Evolutionary conservation across 37 sponge, comb jelly and placozoan genomes (phyloP).

Genomic region (Haliclona indistincta): DNA sequence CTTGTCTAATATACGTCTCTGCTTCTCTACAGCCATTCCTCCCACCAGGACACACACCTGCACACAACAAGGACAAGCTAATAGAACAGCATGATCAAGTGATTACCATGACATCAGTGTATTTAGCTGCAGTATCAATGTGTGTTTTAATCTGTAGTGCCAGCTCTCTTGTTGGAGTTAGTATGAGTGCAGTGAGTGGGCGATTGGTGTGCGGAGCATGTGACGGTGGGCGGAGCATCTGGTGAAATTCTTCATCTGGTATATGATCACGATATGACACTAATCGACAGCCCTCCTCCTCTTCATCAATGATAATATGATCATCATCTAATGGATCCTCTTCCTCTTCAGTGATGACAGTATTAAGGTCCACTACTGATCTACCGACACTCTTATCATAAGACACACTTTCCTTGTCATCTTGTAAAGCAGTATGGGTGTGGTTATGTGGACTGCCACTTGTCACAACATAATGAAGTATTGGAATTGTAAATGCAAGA

Average conservation of each 20-base stretch:
- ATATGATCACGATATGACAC: constrained; percentile 47
- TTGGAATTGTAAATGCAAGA: constrained; percentile 91
- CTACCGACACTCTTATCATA: constrained; percentile 16
- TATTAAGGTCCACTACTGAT: constrained; percentile 10
- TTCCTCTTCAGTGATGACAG: constrained; percentile 6
- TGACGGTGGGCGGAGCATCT: no score
- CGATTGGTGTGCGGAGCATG: not conserved
- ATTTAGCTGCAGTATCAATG: constrained; percentile 65
- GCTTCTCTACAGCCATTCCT: constrained; percentile 90
- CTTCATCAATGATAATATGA: not conserved
- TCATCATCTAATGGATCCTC: constrained; percentile 1
- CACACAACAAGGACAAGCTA: not conserved
- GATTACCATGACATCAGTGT: constrained; percentile 80
- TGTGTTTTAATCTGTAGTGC: constrained; percentile 88
- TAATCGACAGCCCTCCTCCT: constrained; percentile 8
- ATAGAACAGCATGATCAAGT: not conserved
- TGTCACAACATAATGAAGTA: constrained; percentile 78
- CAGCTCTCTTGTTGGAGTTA: constrained; percentile 93
- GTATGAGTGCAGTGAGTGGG: constrained; percentile 67
- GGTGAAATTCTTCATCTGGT: constrained; percentile 63
- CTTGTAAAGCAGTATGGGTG: not conserved
- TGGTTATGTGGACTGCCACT: constrained; percentile 1
- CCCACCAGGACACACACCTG: constrained; percentile 91
- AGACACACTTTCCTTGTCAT: constrained; percentile 8
- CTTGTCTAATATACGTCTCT: constrained; percentile 79